Base-by-base conservation (phyloP, 2,113 vertebrate genomes). In the Salminus brasiliensis region DNA sequence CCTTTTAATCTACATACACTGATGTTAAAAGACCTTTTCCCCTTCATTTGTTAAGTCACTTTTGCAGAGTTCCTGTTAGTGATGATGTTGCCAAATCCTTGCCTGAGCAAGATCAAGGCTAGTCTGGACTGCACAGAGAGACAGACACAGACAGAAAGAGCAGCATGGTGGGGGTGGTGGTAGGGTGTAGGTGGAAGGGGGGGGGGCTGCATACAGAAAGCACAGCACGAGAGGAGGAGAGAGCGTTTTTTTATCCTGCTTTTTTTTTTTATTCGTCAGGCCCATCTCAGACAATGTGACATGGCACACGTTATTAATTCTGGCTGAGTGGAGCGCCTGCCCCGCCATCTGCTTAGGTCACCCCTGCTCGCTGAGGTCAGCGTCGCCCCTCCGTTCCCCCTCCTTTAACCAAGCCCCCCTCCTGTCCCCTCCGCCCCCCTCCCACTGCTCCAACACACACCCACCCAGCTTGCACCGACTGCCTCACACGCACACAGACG, bases 231-330 rank as follows among this genome's bases (percentile, higher is more conserved):
- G 67, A 85, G 83, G 59, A 62, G 47, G 82, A 65, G 83, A 83
- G 88, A 88, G 43, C 18, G 59, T 79, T 72, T 74, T 73, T 75
- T 53, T 16, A 21, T 25, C 49, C 25, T 29, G 15, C 11, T n/a
- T 3, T 27, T 49, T 32, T n/a, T 72, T 74, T 75, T 75, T 70
- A 69, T 89, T 91, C 87, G 86, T 88, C 93, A 85, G 89, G 47
- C 86, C 90, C 85, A 81, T 90, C 88, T 91, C 90, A 93, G 92
- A 97, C 94, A 95, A 94, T 95, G 93, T 93, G 93, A 94, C 94
- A 92, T 92, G 94, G 94, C 94, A 95, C 94, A 95, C 93, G 92
- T 90, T 94, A 93, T 95, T 96, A 94, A 94, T 96, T 95, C 92
- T 92, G 94, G 93, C 93, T 95, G 92, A 94, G 88, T 88, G 91